Percentiles rank a stretch among this genome's conserved stretches.
Conservation (phyloP, 2,113 vertebrate species). For the Chlamydotis undulata region DNA sequence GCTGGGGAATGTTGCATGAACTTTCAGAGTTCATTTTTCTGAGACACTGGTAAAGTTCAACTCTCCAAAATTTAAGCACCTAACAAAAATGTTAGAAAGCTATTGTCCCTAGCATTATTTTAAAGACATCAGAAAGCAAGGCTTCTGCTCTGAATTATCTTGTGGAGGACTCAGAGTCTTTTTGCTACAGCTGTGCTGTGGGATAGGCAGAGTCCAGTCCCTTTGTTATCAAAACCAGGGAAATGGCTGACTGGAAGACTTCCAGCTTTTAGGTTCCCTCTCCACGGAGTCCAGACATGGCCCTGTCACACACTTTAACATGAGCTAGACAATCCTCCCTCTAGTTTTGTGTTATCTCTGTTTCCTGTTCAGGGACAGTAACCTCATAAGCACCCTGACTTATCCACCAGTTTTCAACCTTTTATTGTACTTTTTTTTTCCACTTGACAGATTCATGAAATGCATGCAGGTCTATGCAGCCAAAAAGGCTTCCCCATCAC, state of each 20-base stretch:
- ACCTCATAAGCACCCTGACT: neutral
- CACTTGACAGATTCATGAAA: neutral
- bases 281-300: neutral
- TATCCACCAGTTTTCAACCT: neutral
- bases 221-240: rapidly evolving
- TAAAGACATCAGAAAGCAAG: neutral
- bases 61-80: neutral
- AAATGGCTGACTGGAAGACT: neutral
- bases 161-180: neutral
- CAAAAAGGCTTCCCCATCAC: neutral
- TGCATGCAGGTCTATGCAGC: neutral
- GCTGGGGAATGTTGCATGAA: neutral
- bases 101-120: neutral
- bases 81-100: neutral
- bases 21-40: neutral
- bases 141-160: neutral
- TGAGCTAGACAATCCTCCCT: rapidly evolving
- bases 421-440: neutral
- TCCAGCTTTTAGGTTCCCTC: neutral
- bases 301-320: neutral
- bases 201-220: rapidly evolving
- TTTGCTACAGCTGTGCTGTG: neutral
- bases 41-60: neutral
- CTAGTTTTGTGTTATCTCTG: neutral
- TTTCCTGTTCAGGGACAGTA: neutral